Percentiles rank a stretch among this genome's conserved stretches.
Conservation (phyloP, 2,888 invertebrate genomes). For the Phaonia tiefii region DNA sequence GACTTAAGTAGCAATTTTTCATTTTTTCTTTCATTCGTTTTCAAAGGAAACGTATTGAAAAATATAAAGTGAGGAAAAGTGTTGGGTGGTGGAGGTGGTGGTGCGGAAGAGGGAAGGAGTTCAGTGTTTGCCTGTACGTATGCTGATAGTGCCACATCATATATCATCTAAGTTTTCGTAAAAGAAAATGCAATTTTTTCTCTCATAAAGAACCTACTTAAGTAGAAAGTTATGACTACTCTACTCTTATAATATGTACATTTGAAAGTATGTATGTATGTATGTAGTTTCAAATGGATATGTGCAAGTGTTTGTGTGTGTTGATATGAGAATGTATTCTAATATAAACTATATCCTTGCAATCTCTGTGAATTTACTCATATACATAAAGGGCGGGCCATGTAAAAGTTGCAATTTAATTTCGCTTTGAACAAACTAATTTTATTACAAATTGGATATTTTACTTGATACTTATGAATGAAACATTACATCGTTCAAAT, state of each 20-base stretch:
- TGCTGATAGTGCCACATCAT: conserved; percentile 61
- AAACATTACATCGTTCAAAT: too few relatives aligned
- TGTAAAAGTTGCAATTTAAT: too few relatives aligned
- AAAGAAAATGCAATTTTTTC: conserved; percentile 5
- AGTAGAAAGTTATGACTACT: conserved; percentile 32
- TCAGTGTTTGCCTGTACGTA: conserved; percentile 18
- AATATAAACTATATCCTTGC: not conserved
- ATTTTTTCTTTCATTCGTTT: conserved; percentile 10
- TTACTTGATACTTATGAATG: too few relatives aligned
- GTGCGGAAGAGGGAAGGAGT: not conserved
- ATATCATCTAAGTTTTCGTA: conserved; percentile 53
- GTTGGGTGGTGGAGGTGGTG: not conserved
- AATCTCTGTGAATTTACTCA: not conserved
- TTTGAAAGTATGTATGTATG: not conserved
- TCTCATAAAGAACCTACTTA: conserved; percentile 36
- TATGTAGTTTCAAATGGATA: not conserved
- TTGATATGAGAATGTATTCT: not conserved
- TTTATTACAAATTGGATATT: too few relatives aligned
- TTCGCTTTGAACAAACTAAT: too few relatives aligned
- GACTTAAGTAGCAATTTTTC: conserved; percentile 33
- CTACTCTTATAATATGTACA: conserved; percentile 10
- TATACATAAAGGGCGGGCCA: too few relatives aligned
- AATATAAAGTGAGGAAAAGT: conserved; percentile 23
- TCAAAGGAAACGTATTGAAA: conserved; percentile 27
- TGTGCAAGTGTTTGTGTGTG: conserved; percentile 9